Conservation (phyloP, 2,888 invertebrate genomes). For the Xylota sylvarum region DNA sequence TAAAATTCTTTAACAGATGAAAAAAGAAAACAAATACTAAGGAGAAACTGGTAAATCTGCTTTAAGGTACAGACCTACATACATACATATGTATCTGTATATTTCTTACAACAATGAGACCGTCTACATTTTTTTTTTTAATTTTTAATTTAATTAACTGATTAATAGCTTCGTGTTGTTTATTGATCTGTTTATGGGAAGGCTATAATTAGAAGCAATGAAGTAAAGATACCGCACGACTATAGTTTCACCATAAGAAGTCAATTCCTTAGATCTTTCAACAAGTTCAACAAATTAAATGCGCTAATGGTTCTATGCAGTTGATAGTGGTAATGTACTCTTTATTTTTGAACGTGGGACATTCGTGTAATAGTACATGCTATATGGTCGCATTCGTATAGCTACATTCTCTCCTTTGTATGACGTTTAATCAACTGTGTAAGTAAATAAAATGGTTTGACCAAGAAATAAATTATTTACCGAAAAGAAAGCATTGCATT, state of each 20-base stretch:
- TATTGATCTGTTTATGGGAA: slow-evolving; percentile 2
- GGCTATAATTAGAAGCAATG: neutral
- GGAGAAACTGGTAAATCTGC: slow-evolving; percentile 2
- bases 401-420: too few species aligned
- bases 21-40: slow-evolving; percentile 3
- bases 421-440: too few species aligned
- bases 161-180: slow-evolving; percentile 16
- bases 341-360: too few species aligned
- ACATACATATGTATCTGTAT: too few species aligned
- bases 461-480: too few species aligned
- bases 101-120: neutral
- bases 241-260: neutral
- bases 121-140: slow-evolving; percentile 23
- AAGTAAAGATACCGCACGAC: neutral
- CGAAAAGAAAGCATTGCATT: too few species aligned
- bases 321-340: too few species aligned
- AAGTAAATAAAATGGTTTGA: too few species aligned
- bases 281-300: too few species aligned
- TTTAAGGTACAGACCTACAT: neutral
- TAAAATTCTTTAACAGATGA: slow-evolving; percentile 9
- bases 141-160: slow-evolving; percentile 44
- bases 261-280: neutral
- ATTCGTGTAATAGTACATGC: too few species aligned
- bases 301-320: too few species aligned
- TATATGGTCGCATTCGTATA: too few species aligned